Evolutionary conservation across 2,797 vertebrate genomes (phyloP).

Genomic region (Sebastes diploproa): DNA sequence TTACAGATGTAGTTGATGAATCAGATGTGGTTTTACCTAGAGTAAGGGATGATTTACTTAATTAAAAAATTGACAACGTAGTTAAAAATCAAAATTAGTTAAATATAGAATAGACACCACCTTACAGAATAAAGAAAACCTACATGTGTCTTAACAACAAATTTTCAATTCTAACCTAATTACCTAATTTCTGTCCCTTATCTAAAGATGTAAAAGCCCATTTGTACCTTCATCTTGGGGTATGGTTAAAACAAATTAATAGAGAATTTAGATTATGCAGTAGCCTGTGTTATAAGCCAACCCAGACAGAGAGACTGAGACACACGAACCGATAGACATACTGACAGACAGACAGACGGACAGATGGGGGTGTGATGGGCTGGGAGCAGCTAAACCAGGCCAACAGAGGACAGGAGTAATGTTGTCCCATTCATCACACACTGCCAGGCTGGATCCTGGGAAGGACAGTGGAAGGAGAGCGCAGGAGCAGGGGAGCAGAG

Average conservation of each 20-base stretch:
- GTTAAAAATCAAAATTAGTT: background rate
- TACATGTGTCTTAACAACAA: background rate
- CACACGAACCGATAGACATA: too few relatives aligned
- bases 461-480: conserved; percentile 82
- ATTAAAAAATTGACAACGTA: background rate
- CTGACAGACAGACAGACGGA: too few relatives aligned
- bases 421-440: conserved; percentile 83
- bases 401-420: conserved; percentile 84
- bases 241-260: background rate
- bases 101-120: background rate
- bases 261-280: background rate
- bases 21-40: conserved; percentile 25
- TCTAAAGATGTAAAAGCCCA: background rate
- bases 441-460: conserved; percentile 71
- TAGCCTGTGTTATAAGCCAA: conserved; percentile 18
- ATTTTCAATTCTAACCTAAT: background rate
- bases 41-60: background rate
- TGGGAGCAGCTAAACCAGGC: conserved; percentile 76
- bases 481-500: conserved; percentile 72
- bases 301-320: conserved; percentile 15
- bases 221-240: background rate
- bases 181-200: background rate
- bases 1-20: conserved; percentile 39
- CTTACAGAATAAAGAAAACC: background rate
- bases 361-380: conserved; percentile 45